Percentiles rank a stretch among this genome's conserved stretches.
phyloP scores from a whole-genome alignment of 2,113 vertebrate species.

The Scopus umbretta region DNA sequence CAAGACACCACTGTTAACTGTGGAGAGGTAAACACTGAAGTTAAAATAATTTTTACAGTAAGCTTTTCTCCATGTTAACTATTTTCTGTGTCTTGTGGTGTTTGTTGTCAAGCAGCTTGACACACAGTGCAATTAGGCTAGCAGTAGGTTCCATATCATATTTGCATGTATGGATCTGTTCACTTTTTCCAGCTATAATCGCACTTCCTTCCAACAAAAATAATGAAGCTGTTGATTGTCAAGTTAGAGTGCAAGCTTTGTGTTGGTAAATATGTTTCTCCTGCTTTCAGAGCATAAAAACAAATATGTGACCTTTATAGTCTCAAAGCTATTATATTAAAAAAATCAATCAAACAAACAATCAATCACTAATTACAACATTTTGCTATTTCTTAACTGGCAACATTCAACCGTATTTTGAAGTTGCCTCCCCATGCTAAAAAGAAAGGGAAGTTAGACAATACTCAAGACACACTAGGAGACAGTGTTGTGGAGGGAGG shows the following conservation, averaged over 20 bases:
- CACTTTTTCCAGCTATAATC: constrained; percentile 4
- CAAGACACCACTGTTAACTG: not conserved
- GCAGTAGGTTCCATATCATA: not conserved
- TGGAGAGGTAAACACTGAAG: not conserved
- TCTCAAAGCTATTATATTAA: not conserved
- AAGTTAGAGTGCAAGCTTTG: constrained; percentile 10
- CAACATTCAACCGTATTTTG: not conserved
- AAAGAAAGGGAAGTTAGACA: not conserved
- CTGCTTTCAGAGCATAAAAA: not conserved
- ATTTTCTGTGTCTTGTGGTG: not conserved
- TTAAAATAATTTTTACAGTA: not conserved
- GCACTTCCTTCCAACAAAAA: not conserved
- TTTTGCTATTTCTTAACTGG: constrained; percentile 6
- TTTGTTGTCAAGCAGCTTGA: not conserved
- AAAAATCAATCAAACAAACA: not conserved
- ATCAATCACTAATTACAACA: not conserved
- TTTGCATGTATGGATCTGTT: not conserved
- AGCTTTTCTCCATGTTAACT: not conserved
- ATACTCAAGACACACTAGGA: not conserved
- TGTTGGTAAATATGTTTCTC: constrained; percentile 23
- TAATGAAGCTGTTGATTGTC: constrained; percentile 15
- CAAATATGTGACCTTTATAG: not conserved
- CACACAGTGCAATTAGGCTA: not conserved
- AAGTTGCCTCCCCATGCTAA: not conserved
- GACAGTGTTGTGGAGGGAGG: not conserved